These are phyloP conservation scores for Poeciliopsis turneri DNA, from an alignment of 2,797 vertebrate species.

Conservation along the genomic window DNA sequence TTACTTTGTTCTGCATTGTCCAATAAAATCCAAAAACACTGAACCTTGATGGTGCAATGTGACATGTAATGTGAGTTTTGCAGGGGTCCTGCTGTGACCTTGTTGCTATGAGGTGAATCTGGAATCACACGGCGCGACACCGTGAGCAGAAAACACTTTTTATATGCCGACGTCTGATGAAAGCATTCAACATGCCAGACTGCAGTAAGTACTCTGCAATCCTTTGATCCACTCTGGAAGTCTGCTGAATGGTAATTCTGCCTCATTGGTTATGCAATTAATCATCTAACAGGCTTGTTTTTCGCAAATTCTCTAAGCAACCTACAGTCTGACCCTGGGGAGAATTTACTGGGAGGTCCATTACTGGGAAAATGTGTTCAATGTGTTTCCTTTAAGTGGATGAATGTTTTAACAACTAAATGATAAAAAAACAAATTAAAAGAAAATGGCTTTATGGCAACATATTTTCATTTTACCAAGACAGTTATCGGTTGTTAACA, in stretches of 20 bases:
- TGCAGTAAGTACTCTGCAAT: not conserved
- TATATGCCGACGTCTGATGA: not conserved
- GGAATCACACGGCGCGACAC: not conserved
- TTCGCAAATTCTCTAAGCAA: not conserved
- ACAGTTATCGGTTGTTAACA: not conserved
- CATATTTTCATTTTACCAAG: not conserved
- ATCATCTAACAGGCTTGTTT: not conserved
- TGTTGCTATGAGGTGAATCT: not conserved
- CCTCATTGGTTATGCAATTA: not conserved
- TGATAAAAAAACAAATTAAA: not conserved
- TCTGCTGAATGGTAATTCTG: not conserved
- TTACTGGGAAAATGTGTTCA: not conserved
- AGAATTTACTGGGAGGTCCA: not conserved
- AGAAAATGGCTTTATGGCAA: not conserved
- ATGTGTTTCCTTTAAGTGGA: not conserved
- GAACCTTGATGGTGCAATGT: not conserved
- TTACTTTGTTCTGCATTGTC: not conserved
- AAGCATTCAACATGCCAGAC: not conserved
- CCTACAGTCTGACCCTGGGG: not conserved
- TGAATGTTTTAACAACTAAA: not conserved
- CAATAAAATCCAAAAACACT: not conserved
- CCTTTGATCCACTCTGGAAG: not conserved
- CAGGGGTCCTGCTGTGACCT: not conserved
- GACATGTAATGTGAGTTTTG: not conserved
- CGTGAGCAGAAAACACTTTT: not conserved